Evolutionary conservation across 2,113 vertebrate species (phyloP).

Genomic region (Paradoxurus hermaphroditus): DNA sequence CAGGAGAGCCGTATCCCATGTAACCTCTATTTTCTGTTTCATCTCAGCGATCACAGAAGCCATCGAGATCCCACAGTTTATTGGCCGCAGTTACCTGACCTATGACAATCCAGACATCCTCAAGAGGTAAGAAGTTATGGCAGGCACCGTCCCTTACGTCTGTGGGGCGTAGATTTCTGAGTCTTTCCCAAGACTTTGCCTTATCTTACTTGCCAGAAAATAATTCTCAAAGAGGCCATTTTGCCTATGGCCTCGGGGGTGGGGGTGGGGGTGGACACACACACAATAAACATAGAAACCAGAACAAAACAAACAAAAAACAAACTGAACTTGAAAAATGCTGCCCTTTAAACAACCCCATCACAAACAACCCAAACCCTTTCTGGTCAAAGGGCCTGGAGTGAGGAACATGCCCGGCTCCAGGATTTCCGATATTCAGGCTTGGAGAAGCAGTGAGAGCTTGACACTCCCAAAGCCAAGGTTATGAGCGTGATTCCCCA

Average conservation of each 20-base stretch:
- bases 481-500: not conserved
- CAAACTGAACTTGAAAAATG: not conserved
- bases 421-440: not conserved
- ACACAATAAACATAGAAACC: slow-evolving; percentile 47
- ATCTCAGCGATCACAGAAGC: slow-evolving; percentile 91
- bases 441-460: not conserved
- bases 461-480: not conserved
- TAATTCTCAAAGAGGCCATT: not conserved
- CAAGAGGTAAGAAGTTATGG: slow-evolving; percentile 86
- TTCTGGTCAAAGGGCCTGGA: not conserved
- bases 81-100: slow-evolving; percentile 94
- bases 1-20: accelerated
- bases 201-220: not conserved
- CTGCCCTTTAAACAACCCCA: not conserved
- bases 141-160: not conserved
- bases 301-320: slow-evolving; percentile 30
- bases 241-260: accelerated
- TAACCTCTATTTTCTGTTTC: slow-evolving; percentile 46
- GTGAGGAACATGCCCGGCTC: not conserved
- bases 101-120: slow-evolving; percentile 94
- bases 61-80: slow-evolving; percentile 98
- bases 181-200: not conserved
- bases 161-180: not conserved
- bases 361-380: not conserved
- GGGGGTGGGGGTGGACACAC: not conserved